These are phyloP conservation scores for Nibea coibor DNA, from an alignment of 2,113 vertebrate genomes.

Conservation along the genomic window DNA sequence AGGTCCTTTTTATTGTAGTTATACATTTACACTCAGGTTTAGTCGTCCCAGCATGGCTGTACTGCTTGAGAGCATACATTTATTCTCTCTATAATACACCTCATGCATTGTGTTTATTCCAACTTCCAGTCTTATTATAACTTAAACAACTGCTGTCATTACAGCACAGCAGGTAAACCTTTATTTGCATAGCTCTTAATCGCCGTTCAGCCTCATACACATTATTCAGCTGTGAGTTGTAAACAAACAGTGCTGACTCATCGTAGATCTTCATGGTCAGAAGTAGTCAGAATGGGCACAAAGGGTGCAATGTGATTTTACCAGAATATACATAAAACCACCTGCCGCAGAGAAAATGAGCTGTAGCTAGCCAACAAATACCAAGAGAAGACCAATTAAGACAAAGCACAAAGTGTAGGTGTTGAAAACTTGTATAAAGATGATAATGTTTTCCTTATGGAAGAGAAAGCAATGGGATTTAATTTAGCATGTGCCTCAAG, in stretches of 20 bases:
- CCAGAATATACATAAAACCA: not conserved
- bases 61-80: not conserved
- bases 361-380: too few species aligned
- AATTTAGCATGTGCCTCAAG: not conserved
- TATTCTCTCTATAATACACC: not conserved
- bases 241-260: constrained; percentile 16
- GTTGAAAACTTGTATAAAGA: not conserved
- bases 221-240: not conserved
- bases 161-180: not conserved
- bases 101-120: constrained; percentile 8
- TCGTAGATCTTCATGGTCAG: not conserved
- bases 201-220: not conserved
- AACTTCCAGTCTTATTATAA: not conserved
- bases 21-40: not conserved
- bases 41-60: not conserved
- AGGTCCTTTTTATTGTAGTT: not conserved
- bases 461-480: not conserved
- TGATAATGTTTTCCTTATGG: not conserved
- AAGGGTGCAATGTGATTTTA: not conserved
- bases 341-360: not conserved
- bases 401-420: not conserved
- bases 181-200: constrained; percentile 26
- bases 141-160: not conserved
- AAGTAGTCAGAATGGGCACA: not conserved
- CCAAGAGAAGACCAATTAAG: not conserved